Percentiles rank a stretch among this genome's conserved stretches.
Conservation (phyloP, 2,888 invertebrate genomes). For the Polyommatus icarus region DNA sequence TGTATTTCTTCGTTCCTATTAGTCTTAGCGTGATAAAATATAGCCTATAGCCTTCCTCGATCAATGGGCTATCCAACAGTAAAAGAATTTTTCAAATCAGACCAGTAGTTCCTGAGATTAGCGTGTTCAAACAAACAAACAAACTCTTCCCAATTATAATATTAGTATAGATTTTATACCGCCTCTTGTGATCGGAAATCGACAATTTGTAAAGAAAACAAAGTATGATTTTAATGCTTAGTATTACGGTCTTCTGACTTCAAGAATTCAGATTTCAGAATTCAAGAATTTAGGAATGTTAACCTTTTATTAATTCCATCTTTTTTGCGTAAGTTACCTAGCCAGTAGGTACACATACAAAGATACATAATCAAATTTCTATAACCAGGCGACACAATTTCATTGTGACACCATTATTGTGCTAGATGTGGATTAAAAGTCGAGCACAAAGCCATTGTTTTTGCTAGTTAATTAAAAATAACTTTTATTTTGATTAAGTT, state of each 20-base stretch:
- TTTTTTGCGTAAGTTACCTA: too few relatives aligned
- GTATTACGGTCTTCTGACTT: neutral
- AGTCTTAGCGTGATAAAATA: too few relatives aligned
- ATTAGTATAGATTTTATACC: neutral
- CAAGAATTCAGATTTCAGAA: too few relatives aligned
- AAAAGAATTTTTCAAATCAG: too few relatives aligned
- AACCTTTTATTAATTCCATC: too few relatives aligned
- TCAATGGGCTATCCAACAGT: too few relatives aligned
- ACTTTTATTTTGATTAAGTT: slow-evolving; percentile 3
- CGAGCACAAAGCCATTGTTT: slow-evolving; percentile 9
- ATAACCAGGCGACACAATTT: neutral
- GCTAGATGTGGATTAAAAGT: slow-evolving; percentile 13
- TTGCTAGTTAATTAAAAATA: slow-evolving; percentile 14
- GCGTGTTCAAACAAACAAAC: too few relatives aligned
- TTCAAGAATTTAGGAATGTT: too few relatives aligned
- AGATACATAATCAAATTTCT: slow-evolving; percentile 6
- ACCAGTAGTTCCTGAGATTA: too few relatives aligned
- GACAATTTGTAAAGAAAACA: neutral
- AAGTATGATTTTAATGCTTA: neutral
- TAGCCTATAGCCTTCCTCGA: too few relatives aligned
- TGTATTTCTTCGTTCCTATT: too few relatives aligned
- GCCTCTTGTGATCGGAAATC: neutral
- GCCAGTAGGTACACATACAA: neutral
- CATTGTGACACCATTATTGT: slow-evolving; percentile 16
- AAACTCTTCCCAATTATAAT: too few relatives aligned